Evolutionary conservation across 2,888 invertebrate genomes (phyloP), one percentile per base, ranked within the genome.

Genomic region (Melinopterus prodromus): DNA sequence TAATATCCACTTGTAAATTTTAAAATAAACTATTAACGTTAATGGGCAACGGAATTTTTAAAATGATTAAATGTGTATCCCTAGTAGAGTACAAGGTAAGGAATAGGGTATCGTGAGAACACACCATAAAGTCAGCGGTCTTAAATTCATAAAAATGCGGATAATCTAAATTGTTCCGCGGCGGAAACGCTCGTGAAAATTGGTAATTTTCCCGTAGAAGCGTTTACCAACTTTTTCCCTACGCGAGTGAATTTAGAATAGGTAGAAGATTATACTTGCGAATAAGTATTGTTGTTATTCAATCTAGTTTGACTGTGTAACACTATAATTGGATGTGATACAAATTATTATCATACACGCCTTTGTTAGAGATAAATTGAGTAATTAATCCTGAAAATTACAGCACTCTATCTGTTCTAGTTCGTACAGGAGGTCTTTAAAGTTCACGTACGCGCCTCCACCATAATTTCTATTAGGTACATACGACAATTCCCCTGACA

Each of bases 61-160:
- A 53, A 53, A 53, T 53, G 53, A 53, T 53, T 53, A 53, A 53
- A 26, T 26, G 26, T 26, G 1, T 26, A 26, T 26, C 26, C 26
- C 26, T 26, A 26, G 3, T 3, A 26, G 26, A 26, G 26, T 3
- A 26, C 26, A 26, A 26, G 26, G 26, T 26, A 3, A 1, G 26
- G 26, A 26, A 26, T 26, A 26, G 26, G 26, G 53, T 53, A 12
- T 53, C 53, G 53, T 53, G 53, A 53, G 53, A 53, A 53, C 12
- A 12, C 53, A 12, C 53, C 53, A 53, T 53, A 53, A 53, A 53
- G 53, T 53, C 53, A 53, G 53, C 53, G 53, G 53, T 53, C 53
- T 53, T 53, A 53, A 53, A 53, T 53, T 53, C 53, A 53, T 53
- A 53, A 53, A 53, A 53, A 53, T 53, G 53, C 53, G 53, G 53